Evolutionary conservation across 2,888 invertebrate species (phyloP).

Genomic region (Acleris holmiana): DNA sequence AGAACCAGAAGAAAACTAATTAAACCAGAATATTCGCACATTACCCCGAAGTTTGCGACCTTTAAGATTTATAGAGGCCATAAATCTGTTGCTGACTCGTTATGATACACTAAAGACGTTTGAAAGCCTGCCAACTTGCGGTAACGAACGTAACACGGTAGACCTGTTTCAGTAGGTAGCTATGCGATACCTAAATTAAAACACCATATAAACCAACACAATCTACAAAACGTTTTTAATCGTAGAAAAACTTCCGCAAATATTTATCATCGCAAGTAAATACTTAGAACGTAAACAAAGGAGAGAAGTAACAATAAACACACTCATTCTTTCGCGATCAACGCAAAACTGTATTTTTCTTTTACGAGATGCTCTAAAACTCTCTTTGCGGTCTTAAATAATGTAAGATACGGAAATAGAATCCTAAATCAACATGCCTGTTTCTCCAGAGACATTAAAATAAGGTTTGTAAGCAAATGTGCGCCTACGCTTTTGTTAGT

Average conservation of each 20-base stretch:
- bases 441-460: constrained; percentile 41
- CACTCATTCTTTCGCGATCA: background rate
- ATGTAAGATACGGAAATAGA: constrained; percentile 32
- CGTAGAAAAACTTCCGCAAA: background rate
- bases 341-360: background rate
- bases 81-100: constrained; percentile 72
- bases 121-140: constrained; percentile 72
- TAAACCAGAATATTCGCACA: constrained; percentile 51
- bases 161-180: background rate
- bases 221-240: background rate
- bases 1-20: constrained; percentile 39
- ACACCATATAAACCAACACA: constrained; percentile 1
- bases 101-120: constrained; percentile 67
- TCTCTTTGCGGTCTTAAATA: constrained; percentile 14
- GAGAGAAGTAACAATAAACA: constrained; percentile 5
- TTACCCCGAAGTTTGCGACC: constrained; percentile 59
- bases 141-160: constrained; percentile 52
- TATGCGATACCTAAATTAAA: constrained; percentile 10
- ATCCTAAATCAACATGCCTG: constrained; percentile 37
- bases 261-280: background rate
- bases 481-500: constrained; percentile 47
- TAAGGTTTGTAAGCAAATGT: constrained; percentile 50
- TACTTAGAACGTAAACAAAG: constrained; percentile 5
- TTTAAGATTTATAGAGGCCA: constrained; percentile 68
- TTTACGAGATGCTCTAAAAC: constrained; percentile 1